phyloP scores from a whole-genome alignment of 2,797 vertebrate genomes.

The Podarcis lilfordi region DNA sequence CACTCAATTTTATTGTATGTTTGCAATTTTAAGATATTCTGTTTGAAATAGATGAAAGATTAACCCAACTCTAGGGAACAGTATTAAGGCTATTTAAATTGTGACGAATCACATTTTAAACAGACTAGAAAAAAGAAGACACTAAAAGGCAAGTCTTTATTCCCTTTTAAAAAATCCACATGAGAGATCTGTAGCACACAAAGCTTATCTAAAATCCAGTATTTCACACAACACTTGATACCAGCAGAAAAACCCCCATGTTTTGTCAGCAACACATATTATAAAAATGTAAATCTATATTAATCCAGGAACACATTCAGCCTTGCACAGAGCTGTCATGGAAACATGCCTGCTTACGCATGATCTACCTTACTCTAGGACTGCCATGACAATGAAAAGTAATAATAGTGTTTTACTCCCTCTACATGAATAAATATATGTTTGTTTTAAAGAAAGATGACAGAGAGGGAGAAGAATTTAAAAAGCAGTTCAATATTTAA shows the following conservation, averaged over 20 bases:
- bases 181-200: background rate
- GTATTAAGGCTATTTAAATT: background rate
- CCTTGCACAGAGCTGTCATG: slow-evolving; percentile 2
- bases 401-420: background rate
- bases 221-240: background rate
- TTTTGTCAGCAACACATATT: background rate
- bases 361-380: background rate
- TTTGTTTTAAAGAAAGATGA: background rate
- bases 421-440: background rate
- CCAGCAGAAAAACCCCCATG: background rate
- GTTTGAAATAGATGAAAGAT: background rate
- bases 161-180: too few species aligned
- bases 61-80: background rate
- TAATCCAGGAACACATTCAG: slow-evolving; percentile 11
- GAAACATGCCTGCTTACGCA: slow-evolving; percentile 1
- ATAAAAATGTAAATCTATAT: background rate
- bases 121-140: background rate
- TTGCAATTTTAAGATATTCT: background rate
- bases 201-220: background rate
- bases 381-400: slow-evolving; percentile 5
- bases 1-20: background rate
- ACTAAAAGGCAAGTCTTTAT: too few species aligned
- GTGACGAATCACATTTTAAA: background rate
- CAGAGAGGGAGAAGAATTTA: background rate
- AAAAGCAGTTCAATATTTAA: background rate